A percentile compares a stretch with the other conserved stretches of the same genome.
These are phyloP conservation scores for Oryzias woworae DNA, from an alignment of 2,113 vertebrate species.

Conservation along the genomic window DNA sequence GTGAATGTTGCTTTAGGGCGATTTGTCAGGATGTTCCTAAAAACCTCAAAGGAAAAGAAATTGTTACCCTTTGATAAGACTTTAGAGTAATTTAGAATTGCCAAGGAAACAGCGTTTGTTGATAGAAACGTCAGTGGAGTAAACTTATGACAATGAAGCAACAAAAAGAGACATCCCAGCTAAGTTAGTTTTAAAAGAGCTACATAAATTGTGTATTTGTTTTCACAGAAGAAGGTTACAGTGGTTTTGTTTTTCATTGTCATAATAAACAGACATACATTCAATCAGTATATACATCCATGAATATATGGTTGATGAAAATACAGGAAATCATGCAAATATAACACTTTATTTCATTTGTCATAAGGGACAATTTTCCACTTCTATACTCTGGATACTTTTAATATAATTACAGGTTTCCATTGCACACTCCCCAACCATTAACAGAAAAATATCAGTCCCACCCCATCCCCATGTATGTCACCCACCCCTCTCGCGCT, in stretches of 20 bases:
- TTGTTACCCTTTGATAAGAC: too few relatives aligned
- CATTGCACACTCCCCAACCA: constrained; percentile 76
- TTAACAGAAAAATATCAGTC: constrained; percentile 47
- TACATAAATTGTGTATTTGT: constrained; percentile 59
- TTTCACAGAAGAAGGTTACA: constrained; percentile 64
- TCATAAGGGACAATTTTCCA: constrained; percentile 63
- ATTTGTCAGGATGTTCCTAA: too few relatives aligned
- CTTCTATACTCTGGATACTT: constrained; percentile 65
- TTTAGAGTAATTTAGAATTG: neutral
- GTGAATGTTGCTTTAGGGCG: too few relatives aligned
- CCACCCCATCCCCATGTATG: neutral
- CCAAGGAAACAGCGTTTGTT: constrained; percentile 3
- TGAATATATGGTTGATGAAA: constrained; percentile 74
- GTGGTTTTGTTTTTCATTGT: constrained; percentile 43
- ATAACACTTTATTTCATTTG: constrained; percentile 81
- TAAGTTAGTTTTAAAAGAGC: constrained; percentile 49
- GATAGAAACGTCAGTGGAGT: neutral
- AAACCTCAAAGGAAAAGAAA: too few relatives aligned
- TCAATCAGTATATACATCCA: constrained; percentile 71
- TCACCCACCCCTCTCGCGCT: neutral
- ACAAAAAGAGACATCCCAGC: constrained; percentile 26
- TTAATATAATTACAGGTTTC: constrained; percentile 72
- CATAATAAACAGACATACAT: constrained; percentile 67
- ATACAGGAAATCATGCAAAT: constrained; percentile 83
- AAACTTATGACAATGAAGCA: neutral